phyloP scores from a whole-genome alignment of 2,797 vertebrate species.

The Sebastes diploproa region DNA sequence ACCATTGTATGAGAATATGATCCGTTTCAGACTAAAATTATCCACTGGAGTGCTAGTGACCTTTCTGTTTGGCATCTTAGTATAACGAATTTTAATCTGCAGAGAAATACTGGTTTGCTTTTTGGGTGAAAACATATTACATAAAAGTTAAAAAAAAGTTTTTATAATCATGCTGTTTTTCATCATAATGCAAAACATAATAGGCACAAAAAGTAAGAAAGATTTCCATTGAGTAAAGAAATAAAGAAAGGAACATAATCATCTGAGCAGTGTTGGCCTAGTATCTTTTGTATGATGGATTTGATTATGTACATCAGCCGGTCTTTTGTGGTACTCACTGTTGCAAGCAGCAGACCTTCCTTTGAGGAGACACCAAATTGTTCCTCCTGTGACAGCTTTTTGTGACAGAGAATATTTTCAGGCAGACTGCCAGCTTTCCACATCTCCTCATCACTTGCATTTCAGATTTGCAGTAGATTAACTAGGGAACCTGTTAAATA shows the following conservation, averaged over 20 bases:
- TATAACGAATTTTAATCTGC: neutral
- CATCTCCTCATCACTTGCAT: conserved; percentile 42
- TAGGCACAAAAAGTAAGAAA: neutral
- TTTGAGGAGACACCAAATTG: conserved; percentile 27
- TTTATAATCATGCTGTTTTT: neutral
- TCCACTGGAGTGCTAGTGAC: neutral
- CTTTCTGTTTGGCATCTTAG: neutral
- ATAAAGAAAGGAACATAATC: neutral
- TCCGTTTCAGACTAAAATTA: neutral
- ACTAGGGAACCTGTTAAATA: conserved; percentile 52
- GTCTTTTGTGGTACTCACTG: conserved; percentile 16
- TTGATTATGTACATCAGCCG: conserved; percentile 25
- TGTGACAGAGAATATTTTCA: conserved; percentile 7
- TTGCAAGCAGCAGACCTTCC: neutral
- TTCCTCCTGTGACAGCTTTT: conserved; percentile 10
- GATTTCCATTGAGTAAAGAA: neutral
- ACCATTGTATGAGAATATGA: neutral
- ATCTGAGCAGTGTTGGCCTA: neutral
- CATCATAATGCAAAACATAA: neutral
- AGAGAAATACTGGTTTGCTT: neutral
- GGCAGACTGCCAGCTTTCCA: conserved; percentile 4
- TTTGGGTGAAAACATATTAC: neutral
- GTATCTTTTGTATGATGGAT: conserved; percentile 13
- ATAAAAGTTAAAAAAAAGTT: neutral
- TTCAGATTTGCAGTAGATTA: conserved; percentile 65